These are phyloP conservation scores for Ricordea florida DNA, from an alignment of 92 coral and sea anemone genomes.

Conservation along the genomic window DNA sequence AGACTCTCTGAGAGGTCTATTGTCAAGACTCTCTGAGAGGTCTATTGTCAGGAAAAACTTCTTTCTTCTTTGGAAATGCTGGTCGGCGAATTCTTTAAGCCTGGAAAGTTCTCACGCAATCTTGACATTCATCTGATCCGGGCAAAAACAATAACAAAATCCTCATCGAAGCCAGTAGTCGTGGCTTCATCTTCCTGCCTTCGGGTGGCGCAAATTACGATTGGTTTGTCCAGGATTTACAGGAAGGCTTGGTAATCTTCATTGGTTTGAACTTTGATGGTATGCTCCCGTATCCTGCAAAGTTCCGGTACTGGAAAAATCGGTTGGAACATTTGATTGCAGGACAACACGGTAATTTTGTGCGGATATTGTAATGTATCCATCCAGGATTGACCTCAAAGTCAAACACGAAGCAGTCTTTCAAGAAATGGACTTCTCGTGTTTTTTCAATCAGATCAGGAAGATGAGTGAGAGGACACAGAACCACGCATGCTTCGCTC, in stretches of 20 bases:
- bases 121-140: background rate
- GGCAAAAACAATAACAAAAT: conserved; percentile 6
- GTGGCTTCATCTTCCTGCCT: conserved; percentile 31
- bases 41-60: conserved; percentile 15
- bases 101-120: background rate
- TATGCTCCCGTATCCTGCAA: background rate
- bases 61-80: background rate
- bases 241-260: background rate
- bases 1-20: conserved; percentile 4
- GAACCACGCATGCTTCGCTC: background rate
- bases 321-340: conserved; percentile 37
- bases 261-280: conserved; percentile 6
- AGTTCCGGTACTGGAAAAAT: conserved; percentile 1
- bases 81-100: background rate
- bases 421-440: background rate
- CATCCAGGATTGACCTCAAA: conserved; percentile 24
- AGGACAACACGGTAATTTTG: conserved; percentile 18
- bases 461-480: conserved; percentile 36
- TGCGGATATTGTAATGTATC: conserved; percentile 32
- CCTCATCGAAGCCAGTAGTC: conserved; percentile 13
- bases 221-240: conserved; percentile 10
- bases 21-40: background rate
- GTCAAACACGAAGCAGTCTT: conserved; percentile 24
- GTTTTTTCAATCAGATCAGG: conserved; percentile 9
- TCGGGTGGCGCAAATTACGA: conserved; percentile 35